Evolutionary conservation across 2,888 invertebrate genomes (phyloP), one percentile per base, ranked within the genome.

Genomic region (Leptinotarsa rubiginosa): DNA sequence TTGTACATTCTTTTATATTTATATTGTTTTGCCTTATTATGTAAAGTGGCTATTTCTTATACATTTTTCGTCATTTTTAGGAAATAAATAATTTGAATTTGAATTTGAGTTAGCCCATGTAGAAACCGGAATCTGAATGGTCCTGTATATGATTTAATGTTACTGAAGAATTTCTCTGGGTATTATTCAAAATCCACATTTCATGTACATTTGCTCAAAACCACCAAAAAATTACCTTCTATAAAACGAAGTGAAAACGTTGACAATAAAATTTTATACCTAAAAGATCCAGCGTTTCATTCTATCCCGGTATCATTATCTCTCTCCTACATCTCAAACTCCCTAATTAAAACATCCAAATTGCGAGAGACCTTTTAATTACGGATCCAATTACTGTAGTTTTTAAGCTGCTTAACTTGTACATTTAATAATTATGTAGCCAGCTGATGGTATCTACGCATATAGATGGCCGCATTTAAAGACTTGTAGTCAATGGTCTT

Each of bases 301-400:
- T n/a, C 52, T 22, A 67, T 49, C 25, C 49, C 67, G 22, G 69
- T 69, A 54, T 56, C 47, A 69, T 41, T 69, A 69, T 69, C 69
- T 69, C 69, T 25, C 56, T 56, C 47, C 56, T 69, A 56, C 69
- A 69, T 69, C 69, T 70, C 65, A 22, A 65, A 65, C 67, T 76
- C 77, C 77, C 81, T 84, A 84, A 84, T 84, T 84, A 84, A 84
- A 84, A 82, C 84, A 84, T 84, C 83, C 83, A 81, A 84, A 84
- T 84, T 83, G 82, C 84, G 81, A 82, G 81, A 81, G 79, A 77
- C 81, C 80, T 82, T 84, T 84, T 84, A 84, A 84, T 84, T 84
- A 84, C 81, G 76, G 68, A 81, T 77, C 84, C 84, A 84, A 84
- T 84, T 84, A 84, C 81, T 78, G 82, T 82, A 81, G 82, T 83